Percentiles rank a stretch among this genome's conserved stretches.
Evolutionary conservation across 2,888 invertebrate species (phyloP).

Genomic region (Troides aeacus): DNA sequence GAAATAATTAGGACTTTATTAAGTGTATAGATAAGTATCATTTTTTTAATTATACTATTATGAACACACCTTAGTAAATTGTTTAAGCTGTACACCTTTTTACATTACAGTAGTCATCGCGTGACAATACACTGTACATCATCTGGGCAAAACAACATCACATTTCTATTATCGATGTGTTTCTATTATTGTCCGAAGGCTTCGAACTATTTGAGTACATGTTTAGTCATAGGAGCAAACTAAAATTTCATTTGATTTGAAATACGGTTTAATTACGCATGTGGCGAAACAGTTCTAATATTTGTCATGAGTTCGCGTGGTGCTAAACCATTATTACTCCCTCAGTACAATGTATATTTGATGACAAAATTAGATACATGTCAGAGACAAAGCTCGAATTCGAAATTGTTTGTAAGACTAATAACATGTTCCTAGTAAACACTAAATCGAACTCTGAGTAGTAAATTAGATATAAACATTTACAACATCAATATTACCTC

Average conservation of each 20-base stretch:
- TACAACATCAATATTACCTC: no score
- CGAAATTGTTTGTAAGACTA: neutral
- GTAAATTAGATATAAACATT: no score
- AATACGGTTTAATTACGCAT: slow-evolving; percentile 24
- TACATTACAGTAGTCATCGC: slow-evolving; percentile 49
- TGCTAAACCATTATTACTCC: slow-evolving; percentile 2
- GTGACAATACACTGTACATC: slow-evolving; percentile 66
- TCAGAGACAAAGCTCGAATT: neutral
- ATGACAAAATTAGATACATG: slow-evolving; percentile 1
- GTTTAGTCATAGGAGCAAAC: slow-evolving; percentile 16
- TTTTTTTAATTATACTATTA: no score
- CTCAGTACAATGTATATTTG: neutral
- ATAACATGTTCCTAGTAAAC: neutral
- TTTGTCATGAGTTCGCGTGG: slow-evolving; percentile 5
- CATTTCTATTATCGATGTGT: slow-evolving; percentile 75
- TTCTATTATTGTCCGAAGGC: slow-evolving; percentile 68
- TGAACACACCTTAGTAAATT: no score
- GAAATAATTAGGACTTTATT: no score
- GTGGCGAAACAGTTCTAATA: slow-evolving; percentile 9
- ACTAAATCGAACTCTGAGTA: no score
- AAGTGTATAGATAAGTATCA: no score
- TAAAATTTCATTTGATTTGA: slow-evolving; percentile 18
- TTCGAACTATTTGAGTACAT: slow-evolving; percentile 39
- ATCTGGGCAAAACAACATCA: slow-evolving; percentile 66
- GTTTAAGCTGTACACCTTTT: neutral